Conservation (phyloP, 2,113 vertebrate species). For the Lethenteron reissneri region DNA sequence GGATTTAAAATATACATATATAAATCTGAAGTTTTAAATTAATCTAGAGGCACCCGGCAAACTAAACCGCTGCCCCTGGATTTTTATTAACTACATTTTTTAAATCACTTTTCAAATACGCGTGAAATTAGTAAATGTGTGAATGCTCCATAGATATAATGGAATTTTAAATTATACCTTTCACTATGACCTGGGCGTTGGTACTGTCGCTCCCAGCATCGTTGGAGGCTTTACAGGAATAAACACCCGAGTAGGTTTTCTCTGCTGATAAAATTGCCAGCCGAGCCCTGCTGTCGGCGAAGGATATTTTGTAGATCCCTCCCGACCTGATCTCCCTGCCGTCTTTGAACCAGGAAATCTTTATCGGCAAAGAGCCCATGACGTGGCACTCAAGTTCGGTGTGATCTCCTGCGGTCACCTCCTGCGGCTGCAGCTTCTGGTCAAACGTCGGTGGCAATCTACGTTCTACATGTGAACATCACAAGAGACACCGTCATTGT, state of each 20-base stretch:
- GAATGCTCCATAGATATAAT: conserved; percentile 10
- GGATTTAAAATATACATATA: too few species aligned
- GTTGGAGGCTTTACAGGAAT: conserved; percentile 67
- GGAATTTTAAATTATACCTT: conserved; percentile 40
- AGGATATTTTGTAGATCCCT: conserved; percentile 74
- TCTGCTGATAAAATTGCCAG: conserved; percentile 60
- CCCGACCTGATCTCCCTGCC: conserved; percentile 74
- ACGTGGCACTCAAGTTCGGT: conserved; percentile 69
- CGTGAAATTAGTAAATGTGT: conserved; percentile 41
- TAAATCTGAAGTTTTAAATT: too few species aligned
- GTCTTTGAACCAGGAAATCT: conserved; percentile 87
- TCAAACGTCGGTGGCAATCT: conserved; percentile 40
- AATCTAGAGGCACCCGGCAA: too few species aligned
- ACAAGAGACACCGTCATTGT: too few species aligned
- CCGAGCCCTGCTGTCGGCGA: conserved; percentile 43
- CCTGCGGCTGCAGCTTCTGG: conserved; percentile 38
- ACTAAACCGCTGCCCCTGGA: too few species aligned
- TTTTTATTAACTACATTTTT: too few species aligned
- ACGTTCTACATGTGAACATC: background rate
- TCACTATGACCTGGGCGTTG: conserved; percentile 49
- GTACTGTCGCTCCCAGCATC: conserved; percentile 65
- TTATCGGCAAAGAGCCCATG: conserved; percentile 63
- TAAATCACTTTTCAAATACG: conserved; percentile 15
- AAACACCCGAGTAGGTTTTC: conserved; percentile 54
- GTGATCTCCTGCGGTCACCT: conserved; percentile 50